Evolutionary conservation across 2,888 invertebrate species (phyloP).

Genomic region (Epicampocera succincta): DNA sequence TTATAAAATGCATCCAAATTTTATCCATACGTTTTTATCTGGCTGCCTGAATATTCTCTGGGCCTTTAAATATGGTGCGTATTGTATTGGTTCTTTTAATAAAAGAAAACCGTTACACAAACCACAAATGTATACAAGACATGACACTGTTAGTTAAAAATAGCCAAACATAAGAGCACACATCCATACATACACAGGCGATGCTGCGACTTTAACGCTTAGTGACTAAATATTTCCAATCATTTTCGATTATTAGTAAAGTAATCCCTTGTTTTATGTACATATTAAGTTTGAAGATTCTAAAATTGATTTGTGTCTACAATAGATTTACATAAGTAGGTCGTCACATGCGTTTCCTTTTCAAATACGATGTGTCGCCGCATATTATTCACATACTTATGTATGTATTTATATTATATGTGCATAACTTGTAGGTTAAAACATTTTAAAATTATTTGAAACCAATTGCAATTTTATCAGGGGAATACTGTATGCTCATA

Average conservation of each 20-base stretch:
- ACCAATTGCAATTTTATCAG: neutral
- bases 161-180: conserved; percentile 34
- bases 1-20: conserved; percentile 52
- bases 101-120: conserved; percentile 40
- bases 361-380: too few relatives aligned
- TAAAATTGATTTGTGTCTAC: too few relatives aligned
- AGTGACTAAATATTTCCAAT: conserved; percentile 2
- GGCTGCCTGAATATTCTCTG: conserved; percentile 12
- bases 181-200: neutral
- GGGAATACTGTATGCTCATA: neutral
- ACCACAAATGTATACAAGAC: conserved; percentile 32
- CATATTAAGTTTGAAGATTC: too few relatives aligned
- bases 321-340: too few relatives aligned
- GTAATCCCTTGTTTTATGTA: too few relatives aligned
- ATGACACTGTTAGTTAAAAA: conserved; percentile 43
- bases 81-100: conserved; percentile 25
- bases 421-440: too few relatives aligned
- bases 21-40: conserved; percentile 16
- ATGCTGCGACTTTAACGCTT: neutral
- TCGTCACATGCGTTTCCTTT: too few relatives aligned
- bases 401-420: too few relatives aligned
- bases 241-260: neutral
- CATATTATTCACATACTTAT: too few relatives aligned
- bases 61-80: conserved; percentile 3
- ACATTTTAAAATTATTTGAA: too few relatives aligned